Conservation (phyloP, 2,797 vertebrate species). For the Argya squamiceps region DNA sequence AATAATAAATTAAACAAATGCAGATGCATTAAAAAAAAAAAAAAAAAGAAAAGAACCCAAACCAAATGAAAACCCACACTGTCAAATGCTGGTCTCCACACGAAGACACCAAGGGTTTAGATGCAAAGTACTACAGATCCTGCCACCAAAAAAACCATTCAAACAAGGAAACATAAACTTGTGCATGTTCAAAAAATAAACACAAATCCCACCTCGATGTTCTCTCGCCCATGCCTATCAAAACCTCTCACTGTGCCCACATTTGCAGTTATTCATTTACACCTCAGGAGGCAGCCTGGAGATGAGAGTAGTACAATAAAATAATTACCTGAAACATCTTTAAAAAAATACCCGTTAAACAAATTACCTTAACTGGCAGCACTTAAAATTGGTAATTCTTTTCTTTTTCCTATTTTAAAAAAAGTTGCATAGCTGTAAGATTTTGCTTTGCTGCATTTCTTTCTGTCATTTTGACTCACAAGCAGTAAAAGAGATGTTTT, state of each 20-base stretch:
- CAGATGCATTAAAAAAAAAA: constrained; percentile 32
- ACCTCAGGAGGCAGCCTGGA: constrained; percentile 68
- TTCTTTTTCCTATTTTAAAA: constrained; percentile 53
- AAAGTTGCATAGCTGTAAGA: constrained; percentile 81
- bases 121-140: constrained; percentile 68
- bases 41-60: background rate
- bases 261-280: constrained; percentile 60
- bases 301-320: constrained; percentile 75
- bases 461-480: constrained; percentile 40
- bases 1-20: constrained; percentile 76
- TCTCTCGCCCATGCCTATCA: background rate
- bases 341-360: constrained; percentile 80
- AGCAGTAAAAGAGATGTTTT: constrained; percentile 64
- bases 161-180: constrained; percentile 39
- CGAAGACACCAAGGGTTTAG: constrained; percentile 58
- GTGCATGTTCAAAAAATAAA: constrained; percentile 19
- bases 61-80: background rate
- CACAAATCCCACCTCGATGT: constrained; percentile 31
- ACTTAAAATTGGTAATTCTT: constrained; percentile 68
- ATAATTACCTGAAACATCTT: constrained; percentile 74
- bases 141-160: constrained; percentile 55
- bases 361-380: constrained; percentile 75
- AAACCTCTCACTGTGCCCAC: constrained; percentile 16
- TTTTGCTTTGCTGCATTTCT: constrained; percentile 69
- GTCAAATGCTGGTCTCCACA: constrained; percentile 66